Conservation (phyloP, 2,797 vertebrate genomes). For the Pyrrhura leucotis region DNA sequence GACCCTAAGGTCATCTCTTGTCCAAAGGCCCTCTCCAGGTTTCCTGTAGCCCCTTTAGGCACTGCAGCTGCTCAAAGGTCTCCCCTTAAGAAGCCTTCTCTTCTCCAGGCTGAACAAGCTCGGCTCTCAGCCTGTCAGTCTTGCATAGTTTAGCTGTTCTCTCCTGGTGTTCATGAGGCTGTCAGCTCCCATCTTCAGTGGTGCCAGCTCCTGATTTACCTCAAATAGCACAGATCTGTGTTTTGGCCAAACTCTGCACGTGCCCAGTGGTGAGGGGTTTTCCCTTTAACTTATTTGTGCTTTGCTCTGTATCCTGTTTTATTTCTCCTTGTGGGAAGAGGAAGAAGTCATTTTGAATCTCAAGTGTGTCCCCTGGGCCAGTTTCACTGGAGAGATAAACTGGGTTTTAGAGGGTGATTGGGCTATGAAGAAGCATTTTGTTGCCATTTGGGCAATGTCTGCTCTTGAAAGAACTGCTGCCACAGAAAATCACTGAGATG, state of each 20-base stretch:
- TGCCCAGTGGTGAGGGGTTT: neutral
- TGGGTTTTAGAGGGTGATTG: neutral
- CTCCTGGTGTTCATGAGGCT: neutral
- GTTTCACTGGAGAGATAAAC: neutral
- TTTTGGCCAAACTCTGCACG: neutral
- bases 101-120: neutral
- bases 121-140: neutral
- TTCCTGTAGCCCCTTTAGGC: neutral
- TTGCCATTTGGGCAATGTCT: neutral
- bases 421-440: neutral
- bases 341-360: neutral
- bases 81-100: neutral
- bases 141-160: neutral
- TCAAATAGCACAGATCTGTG: neutral
- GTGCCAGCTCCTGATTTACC: neutral
- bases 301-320: neutral
- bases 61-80: neutral
- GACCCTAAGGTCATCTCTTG: neutral
- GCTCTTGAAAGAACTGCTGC: neutral
- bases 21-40: neutral
- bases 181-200: neutral
- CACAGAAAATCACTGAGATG: neutral
- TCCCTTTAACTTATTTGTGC: neutral
- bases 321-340: neutral
- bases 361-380: neutral